phyloP scores from a whole-genome alignment of 2,888 invertebrate genomes.

The Isotomurus palustris region DNA sequence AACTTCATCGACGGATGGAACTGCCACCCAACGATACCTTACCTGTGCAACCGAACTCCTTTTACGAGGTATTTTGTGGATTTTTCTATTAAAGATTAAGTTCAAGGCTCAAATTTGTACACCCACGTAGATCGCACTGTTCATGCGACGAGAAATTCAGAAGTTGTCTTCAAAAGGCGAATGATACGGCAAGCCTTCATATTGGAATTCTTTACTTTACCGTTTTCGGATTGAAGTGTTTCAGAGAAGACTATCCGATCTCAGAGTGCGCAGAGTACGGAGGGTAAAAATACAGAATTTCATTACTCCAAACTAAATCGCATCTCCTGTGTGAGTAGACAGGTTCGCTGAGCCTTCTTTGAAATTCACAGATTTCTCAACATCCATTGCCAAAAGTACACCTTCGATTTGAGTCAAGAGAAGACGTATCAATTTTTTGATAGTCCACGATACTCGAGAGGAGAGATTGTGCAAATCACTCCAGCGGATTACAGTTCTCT shows the following conservation, averaged over 20 bases:
- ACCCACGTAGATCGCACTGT: conserved; percentile 60
- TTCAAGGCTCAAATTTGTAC: not conserved
- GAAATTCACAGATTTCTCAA: conserved; percentile 34
- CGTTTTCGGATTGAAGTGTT: conserved; percentile 67
- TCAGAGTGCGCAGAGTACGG: conserved; percentile 39
- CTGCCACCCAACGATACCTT: conserved; percentile 49
- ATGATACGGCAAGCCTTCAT: conserved; percentile 65
- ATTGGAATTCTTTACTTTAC: conserved; percentile 72
- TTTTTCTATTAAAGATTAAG: not conserved
- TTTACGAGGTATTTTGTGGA: conserved; percentile 55
- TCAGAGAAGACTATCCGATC: conserved; percentile 55
- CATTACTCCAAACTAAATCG: not conserved
- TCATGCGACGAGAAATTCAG: conserved; percentile 69
- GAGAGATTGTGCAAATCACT: not conserved
- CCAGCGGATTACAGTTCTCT: not conserved
- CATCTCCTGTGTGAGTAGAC: not conserved
- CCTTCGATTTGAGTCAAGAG: conserved; percentile 19
- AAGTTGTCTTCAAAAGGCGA: conserved; percentile 62
- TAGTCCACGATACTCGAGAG: conserved; percentile 26
- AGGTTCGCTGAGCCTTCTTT: not conserved
- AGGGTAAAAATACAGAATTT: conserved; percentile 31
- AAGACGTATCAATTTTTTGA: conserved; percentile 38
- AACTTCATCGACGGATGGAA: conserved; percentile 32
- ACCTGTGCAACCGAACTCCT: conserved; percentile 64
- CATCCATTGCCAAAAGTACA: conserved; percentile 41